These are phyloP conservation scores for Drosophila histrio DNA, from an alignment of 2,888 invertebrate species.

Conservation along the genomic window DNA sequence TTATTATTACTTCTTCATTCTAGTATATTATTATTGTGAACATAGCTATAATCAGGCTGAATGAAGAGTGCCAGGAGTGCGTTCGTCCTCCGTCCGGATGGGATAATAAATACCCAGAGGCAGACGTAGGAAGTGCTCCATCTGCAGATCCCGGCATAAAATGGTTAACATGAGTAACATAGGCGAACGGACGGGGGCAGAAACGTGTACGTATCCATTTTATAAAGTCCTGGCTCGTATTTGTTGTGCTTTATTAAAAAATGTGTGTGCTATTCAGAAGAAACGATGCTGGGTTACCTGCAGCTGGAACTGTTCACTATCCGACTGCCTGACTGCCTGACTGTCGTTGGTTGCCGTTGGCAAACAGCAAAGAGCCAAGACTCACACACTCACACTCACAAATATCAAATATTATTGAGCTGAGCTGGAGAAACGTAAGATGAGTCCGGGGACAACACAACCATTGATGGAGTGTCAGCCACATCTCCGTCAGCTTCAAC, in stretches of 20 bases:
- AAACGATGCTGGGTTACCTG: constrained; percentile 55
- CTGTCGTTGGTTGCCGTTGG: constrained; percentile 15
- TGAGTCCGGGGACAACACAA: constrained; percentile 7
- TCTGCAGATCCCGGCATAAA: constrained; percentile 28
- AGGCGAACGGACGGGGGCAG: background rate
- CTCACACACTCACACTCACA: constrained; percentile 21
- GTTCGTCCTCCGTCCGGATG: constrained; percentile 31
- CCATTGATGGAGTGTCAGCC: constrained; percentile 61
- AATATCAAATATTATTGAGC: constrained; percentile 74
- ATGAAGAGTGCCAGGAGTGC: constrained; percentile 50
- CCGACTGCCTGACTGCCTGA: constrained; percentile 8
- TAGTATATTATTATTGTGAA: constrained; percentile 53
- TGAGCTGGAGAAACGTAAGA: constrained; percentile 7
- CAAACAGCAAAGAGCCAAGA: constrained; percentile 17
- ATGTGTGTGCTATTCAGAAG: constrained; percentile 70
- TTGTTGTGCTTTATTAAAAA: constrained; percentile 74
- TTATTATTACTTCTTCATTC: constrained; percentile 19
- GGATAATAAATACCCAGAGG: constrained; percentile 62
- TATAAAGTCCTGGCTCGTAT: constrained; percentile 43
- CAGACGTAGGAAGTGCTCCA: background rate
- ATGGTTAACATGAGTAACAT: constrained; percentile 40
- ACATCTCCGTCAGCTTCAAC: constrained; percentile 9
- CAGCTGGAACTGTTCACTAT: constrained; percentile 6
- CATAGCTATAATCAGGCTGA: constrained; percentile 63
- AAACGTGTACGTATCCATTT: constrained; percentile 38